Conservation (phyloP, 2,113 vertebrate genomes). For the Triplophysa tibetana region DNA sequence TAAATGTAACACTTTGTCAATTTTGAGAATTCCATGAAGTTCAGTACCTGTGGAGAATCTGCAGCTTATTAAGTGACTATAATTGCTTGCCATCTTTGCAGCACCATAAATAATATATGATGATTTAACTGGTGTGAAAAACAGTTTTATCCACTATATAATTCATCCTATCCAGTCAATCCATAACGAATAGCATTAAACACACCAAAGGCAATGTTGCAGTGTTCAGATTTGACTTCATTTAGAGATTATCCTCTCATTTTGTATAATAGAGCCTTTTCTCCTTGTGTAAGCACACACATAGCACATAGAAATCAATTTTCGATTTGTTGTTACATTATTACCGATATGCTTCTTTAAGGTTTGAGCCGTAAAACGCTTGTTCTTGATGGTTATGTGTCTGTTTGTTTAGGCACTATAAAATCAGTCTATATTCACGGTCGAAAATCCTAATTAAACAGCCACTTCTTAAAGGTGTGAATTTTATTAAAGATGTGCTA, state of each 20-base stretch:
- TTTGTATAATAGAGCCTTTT: not conserved
- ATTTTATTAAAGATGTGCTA: constrained; percentile 16
- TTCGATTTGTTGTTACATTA: not conserved
- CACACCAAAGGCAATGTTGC: constrained; percentile 9
- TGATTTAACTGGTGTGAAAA: constrained; percentile 43
- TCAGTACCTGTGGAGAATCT: too few species aligned
- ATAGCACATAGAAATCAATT: not conserved
- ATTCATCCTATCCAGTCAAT: constrained; percentile 37
- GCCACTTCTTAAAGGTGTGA: not conserved
- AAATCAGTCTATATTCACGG: not conserved
- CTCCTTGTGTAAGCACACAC: not conserved
- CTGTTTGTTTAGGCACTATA: not conserved
- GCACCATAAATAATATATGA: constrained; percentile 46
- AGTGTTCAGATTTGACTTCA: constrained; percentile 1
- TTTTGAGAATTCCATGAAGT: too few species aligned
- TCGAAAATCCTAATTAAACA: not conserved
- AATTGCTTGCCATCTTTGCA: constrained; percentile 31
- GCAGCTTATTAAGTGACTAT: constrained; percentile 32
- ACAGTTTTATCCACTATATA: constrained; percentile 39
- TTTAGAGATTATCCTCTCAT: not conserved
- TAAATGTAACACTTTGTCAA: too few species aligned
- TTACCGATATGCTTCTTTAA: not conserved
- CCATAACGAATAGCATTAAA: constrained; percentile 37
- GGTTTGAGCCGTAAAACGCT: not conserved
- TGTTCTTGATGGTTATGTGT: constrained; percentile 1